Base-by-base conservation (phyloP, 2,888 invertebrate genomes). In the Brenthis ino region DNA sequence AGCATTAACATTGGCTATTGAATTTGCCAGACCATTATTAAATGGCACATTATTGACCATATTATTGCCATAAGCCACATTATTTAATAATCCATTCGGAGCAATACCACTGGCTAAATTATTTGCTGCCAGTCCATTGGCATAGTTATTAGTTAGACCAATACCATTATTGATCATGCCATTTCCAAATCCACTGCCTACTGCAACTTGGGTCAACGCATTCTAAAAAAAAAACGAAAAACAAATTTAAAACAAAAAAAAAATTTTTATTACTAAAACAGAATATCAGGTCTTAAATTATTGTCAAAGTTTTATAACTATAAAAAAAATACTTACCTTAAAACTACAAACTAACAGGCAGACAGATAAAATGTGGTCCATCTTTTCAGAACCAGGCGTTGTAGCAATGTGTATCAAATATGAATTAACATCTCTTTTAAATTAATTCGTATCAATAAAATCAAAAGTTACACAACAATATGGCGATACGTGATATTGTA, bases 151-250 rank as follows among this genome's bases (percentile, higher is more conserved):
- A 6, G 60, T 6, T 13, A 28, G 14, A 4, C 28, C 60, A 5
- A 60, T 33, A 28, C 50, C 60, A 5, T 60, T 50, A n/a, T 50
- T 60, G 13, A 64, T 67, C 50, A 67, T 68, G 63, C 73, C 74
- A 53, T 64, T 70, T 16, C 69, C 69, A 54, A 73, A 56, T 1
- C 73, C 70, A 24, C 71, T 66, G 13, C 75, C 71, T 16, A 76
- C n/a, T 1, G 60, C 61, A 3, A 72, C 69, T 72, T 81, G 79
- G 6, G 74, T 63, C 4, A 75, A 66, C 6, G 75, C 74, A 70
- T 70, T 76, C 84, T 84, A 79, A 11, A 79, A 80, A 80, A 28
- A 55, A 67, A 68, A 65, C 53, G 37, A n/a, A 14, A 12, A 20
- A 20, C 20, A 20, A 1, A n/a, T 51, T 51, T 12, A 51, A n/a